Conservation (phyloP, 2,797 vertebrate genomes). For the Poecilia picta region DNA sequence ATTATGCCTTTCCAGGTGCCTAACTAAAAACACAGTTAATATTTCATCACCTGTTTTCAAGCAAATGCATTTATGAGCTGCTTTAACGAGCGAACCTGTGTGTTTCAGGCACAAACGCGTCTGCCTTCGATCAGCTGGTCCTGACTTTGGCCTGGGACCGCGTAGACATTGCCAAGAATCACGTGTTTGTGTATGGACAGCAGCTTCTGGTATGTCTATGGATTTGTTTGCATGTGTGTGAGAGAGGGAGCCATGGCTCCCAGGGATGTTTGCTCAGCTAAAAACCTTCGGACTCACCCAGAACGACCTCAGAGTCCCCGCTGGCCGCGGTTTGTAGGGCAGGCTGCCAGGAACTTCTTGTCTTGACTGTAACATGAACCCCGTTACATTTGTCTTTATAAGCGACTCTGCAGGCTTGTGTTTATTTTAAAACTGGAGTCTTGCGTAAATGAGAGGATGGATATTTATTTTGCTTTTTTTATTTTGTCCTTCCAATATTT, state of each 20-base stretch:
- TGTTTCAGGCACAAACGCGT: conserved; percentile 90
- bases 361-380: conserved; percentile 65
- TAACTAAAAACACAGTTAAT: conserved; percentile 28
- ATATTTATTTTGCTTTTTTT: conserved; percentile 40
- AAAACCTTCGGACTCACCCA: conserved; percentile 53
- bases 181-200: conserved; percentile 98
- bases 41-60: conserved; percentile 11
- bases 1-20: conserved; percentile 45
- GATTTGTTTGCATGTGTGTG: conserved; percentile 21
- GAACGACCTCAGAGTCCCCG: conserved; percentile 43
- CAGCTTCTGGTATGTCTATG: conserved; percentile 91
- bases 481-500: conserved; percentile 14
- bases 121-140: conserved; percentile 97
- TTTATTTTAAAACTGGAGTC: conserved; percentile 60
- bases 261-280: conserved; percentile 46
- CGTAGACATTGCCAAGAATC: conserved; percentile 99
- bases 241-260: conserved; percentile 10
- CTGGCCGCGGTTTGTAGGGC: conserved; percentile 25
- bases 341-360: conserved; percentile 45
- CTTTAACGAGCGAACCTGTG: conserved; percentile 23
- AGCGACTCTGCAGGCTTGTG: conserved; percentile 34
- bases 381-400: conserved; percentile 40
- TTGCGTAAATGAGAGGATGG: conserved; percentile 25
- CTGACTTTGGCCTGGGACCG: conserved; percentile 98
- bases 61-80: conserved; percentile 11